Evolutionary conservation across 2,113 vertebrate genomes (phyloP).

Genomic region (Atractosteus spatula): DNA sequence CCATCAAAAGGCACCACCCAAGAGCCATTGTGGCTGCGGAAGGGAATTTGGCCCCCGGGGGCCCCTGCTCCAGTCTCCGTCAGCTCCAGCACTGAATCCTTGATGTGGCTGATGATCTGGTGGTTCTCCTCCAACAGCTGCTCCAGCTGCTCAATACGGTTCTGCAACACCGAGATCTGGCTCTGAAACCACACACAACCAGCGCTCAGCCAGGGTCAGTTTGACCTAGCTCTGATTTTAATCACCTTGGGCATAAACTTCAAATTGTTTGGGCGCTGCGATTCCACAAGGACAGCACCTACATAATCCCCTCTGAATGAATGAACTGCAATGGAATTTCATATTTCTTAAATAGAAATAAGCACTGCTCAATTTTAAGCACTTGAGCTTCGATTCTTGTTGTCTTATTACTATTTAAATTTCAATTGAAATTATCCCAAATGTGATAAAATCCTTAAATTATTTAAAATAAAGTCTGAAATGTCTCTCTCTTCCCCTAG

Average conservation of each 20-base stretch:
- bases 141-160: slow-evolving; percentile 95
- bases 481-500: no score
- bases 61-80: slow-evolving; percentile 82
- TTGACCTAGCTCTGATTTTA: neutral
- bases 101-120: slow-evolving; percentile 98
- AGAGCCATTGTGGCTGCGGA: slow-evolving; percentile 78
- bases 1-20: slow-evolving; percentile 86
- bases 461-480: no score
- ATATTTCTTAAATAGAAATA: no score
- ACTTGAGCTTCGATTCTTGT: no score
- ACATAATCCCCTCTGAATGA: no score
- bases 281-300: neutral
- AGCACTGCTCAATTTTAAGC: no score
- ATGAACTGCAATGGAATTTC: no score
- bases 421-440: no score
- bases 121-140: slow-evolving; percentile 98
- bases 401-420: no score
- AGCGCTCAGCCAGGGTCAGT: slow-evolving; percentile 16
- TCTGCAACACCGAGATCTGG: slow-evolving; percentile 97
- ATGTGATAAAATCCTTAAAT: no score
- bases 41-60: slow-evolving; percentile 72
- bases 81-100: slow-evolving; percentile 96
- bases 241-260: neutral
- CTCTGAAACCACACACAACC: slow-evolving; percentile 66
- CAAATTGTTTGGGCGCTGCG: neutral